These are phyloP conservation scores for Lanius collurio DNA, from an alignment of 2,113 vertebrate species.

Conservation along the genomic window DNA sequence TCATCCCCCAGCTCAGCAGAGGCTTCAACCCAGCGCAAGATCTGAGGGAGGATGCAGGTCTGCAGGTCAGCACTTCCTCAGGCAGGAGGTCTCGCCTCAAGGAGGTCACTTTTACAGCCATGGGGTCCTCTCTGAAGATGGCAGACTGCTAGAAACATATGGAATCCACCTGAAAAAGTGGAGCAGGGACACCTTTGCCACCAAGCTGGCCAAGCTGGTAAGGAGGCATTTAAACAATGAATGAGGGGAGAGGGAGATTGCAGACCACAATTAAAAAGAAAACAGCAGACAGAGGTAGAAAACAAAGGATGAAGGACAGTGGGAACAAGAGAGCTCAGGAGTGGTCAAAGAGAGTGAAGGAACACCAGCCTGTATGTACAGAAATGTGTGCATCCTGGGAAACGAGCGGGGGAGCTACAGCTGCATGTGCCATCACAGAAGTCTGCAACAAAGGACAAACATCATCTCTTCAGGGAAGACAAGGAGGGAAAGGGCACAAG, in stretches of 20 bases:
- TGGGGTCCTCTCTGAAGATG: not conserved
- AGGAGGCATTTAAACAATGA: not conserved
- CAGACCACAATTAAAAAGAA: not conserved
- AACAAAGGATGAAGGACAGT: not conserved
- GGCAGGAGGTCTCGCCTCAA: not conserved
- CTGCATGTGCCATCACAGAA: not conserved
- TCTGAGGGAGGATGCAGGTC: not conserved
- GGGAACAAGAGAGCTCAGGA: not conserved
- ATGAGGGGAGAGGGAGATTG: not conserved
- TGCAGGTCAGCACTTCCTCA: not conserved
- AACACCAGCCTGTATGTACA: not conserved
- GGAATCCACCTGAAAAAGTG: not conserved
- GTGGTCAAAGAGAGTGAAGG: not conserved
- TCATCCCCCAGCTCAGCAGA: not conserved
- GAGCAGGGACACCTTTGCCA: not conserved
- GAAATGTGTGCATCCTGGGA: not conserved
- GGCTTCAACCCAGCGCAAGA: rapidly evolving
- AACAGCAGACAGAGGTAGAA: not conserved
- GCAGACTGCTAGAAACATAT: not conserved
- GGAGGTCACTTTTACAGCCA: not conserved
- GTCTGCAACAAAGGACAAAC: not conserved
- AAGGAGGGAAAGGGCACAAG: not conserved
- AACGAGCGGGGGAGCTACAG: not conserved
- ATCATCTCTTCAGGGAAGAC: not conserved
- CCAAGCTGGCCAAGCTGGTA: not conserved